Conservation (phyloP, 2,113 vertebrate genomes). For the Pyrgilauda ruficollis region DNA sequence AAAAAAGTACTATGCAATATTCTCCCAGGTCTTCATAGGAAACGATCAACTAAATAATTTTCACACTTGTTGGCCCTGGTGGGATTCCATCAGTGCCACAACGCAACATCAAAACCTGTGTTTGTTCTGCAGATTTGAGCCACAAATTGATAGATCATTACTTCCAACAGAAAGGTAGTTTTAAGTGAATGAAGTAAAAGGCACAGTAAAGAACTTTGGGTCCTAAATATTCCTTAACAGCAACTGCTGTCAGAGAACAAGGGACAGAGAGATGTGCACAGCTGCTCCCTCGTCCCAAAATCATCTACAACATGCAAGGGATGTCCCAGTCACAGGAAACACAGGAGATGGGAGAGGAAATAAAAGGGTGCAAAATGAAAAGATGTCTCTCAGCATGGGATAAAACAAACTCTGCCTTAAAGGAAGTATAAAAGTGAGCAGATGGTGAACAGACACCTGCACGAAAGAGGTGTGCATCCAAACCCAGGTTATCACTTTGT, state of each 20-base stretch:
- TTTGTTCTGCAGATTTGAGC: neutral
- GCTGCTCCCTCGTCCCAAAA: neutral
- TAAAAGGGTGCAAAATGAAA: neutral
- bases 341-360: neutral
- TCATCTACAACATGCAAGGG: neutral
- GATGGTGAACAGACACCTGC: neutral
- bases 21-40: neutral
- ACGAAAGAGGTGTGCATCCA: neutral
- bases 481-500: neutral
- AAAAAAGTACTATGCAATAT: neutral
- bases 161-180: neutral
- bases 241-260: neutral
- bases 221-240: neutral
- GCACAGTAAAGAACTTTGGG: neutral
- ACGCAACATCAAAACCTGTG: neutral
- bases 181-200: neutral
- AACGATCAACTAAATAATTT: neutral
- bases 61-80: neutral
- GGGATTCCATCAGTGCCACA: neutral
- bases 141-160: neutral
- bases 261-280: neutral
- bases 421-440: neutral
- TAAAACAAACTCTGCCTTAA: neutral
- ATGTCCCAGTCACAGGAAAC: neutral
- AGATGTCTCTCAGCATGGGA: neutral